Conservation (phyloP, 2,797 vertebrate genomes). For the Denticeps clupeoides region DNA sequence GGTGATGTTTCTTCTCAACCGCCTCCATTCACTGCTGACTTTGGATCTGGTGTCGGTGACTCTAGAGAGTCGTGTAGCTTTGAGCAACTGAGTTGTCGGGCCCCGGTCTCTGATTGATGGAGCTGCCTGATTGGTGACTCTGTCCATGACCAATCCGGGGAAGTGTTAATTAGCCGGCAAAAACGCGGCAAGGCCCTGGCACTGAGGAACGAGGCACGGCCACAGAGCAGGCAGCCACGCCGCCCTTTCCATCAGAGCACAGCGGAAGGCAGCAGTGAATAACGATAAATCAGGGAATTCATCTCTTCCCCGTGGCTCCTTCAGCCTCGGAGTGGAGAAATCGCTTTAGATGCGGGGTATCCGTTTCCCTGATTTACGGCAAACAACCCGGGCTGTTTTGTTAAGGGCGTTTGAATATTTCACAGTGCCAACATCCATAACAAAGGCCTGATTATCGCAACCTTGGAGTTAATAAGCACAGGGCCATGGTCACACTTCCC, state of each 20-base stretch:
- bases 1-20: no score
- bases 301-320: slow-evolving; percentile 2
- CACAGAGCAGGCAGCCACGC: not conserved
- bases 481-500: slow-evolving; percentile 1
- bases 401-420: slow-evolving; percentile 10
- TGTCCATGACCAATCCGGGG: not conserved
- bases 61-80: not conserved
- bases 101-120: not conserved
- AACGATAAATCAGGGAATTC: slow-evolving; percentile 18
- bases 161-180: slow-evolving; percentile 1
- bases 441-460: slow-evolving; percentile 13
- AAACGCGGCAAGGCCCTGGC: not conserved
- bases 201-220: not conserved
- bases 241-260: not conserved
- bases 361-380: slow-evolving; percentile 20
- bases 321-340: slow-evolving; percentile 1
- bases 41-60: no score
- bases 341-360: slow-evolving; percentile 4
- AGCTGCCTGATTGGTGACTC: slow-evolving; percentile 5
- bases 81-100: not conserved
- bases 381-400: slow-evolving; percentile 12
- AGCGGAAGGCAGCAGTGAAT: not conserved
- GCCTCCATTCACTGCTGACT: no score
- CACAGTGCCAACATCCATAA: slow-evolving; percentile 12
- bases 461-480: slow-evolving; percentile 11